These are phyloP conservation scores for Volucella inanis DNA, from an alignment of 2,888 invertebrate genomes.

Conservation along the genomic window DNA sequence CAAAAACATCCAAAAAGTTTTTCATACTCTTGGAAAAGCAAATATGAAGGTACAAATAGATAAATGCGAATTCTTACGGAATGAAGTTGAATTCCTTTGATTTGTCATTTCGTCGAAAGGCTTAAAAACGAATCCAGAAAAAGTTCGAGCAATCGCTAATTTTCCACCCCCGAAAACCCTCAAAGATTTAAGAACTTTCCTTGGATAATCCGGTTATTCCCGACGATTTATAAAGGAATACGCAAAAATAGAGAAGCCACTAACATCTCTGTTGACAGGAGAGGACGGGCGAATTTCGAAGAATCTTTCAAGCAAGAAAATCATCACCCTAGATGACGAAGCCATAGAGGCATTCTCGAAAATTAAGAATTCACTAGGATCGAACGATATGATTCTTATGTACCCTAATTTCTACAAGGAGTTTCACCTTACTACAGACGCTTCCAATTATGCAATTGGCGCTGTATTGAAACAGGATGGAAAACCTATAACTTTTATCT, in stretches of 20 bases:
- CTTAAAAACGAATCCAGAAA: too few species aligned
- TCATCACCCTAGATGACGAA: not conserved
- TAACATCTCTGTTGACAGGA: too few species aligned
- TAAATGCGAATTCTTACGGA: too few species aligned
- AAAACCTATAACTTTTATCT: constrained; percentile 41
- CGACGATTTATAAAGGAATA: constrained; percentile 2
- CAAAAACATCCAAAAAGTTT: too few species aligned
- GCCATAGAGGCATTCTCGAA: not conserved
- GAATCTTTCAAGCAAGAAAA: not conserved
- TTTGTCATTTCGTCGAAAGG: too few species aligned
- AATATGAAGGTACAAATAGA: too few species aligned
- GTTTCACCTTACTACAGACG: not conserved
- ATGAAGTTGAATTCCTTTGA: too few species aligned
- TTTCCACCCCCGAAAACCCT: too few species aligned
- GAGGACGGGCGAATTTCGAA: not conserved
- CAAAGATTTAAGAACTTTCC: too few species aligned
- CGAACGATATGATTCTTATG: constrained; percentile 4
- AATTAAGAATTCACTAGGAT: not conserved
- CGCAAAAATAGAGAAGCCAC: not conserved
- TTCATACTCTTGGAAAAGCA: too few species aligned
- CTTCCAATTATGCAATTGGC: too few species aligned
- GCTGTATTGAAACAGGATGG: constrained; percentile 19
- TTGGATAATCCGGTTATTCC: constrained; percentile 7
- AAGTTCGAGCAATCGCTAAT: not conserved
- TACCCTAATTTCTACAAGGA: not conserved